A percentile compares a stretch with the other conserved stretches of the same genome.
Conservation (phyloP, 2,113 vertebrate genomes). For the Tetrax tetrax region DNA sequence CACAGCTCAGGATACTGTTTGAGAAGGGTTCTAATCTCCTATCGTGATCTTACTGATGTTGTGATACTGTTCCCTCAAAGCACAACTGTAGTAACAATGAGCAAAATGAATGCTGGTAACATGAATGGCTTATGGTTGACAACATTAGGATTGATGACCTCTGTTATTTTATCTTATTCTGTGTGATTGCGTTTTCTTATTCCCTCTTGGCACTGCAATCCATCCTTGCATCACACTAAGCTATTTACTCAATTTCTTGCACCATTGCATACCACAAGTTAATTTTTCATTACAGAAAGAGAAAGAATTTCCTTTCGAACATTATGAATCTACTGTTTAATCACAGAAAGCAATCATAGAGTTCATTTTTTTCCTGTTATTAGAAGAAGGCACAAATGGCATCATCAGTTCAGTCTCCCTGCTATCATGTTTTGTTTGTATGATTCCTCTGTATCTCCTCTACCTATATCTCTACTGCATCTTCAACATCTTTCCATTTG, state of each 20-base stretch:
- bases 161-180: not conserved
- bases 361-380: not conserved
- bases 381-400: not conserved
- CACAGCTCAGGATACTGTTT: not conserved
- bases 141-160: not conserved
- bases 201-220: not conserved
- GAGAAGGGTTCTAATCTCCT: not conserved
- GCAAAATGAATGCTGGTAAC: not conserved
- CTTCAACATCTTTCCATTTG: not conserved
- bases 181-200: not conserved
- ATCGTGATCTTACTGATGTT: accelerated
- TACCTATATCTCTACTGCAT: not conserved
- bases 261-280: constrained; percentile 17
- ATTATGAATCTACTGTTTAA: not conserved
- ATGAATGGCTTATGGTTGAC: not conserved
- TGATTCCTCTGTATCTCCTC: not conserved
- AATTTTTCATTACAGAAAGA: constrained; percentile 35
- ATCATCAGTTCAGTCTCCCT: not conserved
- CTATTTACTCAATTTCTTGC: constrained; percentile 56
- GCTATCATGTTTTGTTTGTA: not conserved
- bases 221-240: not conserved
- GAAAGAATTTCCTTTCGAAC: constrained; percentile 16
- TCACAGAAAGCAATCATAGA: constrained; percentile 21
- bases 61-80: not conserved
- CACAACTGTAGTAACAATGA: not conserved